phyloP scores from a whole-genome alignment of 2,113 vertebrate species.

The Ictalurus punctatus region DNA sequence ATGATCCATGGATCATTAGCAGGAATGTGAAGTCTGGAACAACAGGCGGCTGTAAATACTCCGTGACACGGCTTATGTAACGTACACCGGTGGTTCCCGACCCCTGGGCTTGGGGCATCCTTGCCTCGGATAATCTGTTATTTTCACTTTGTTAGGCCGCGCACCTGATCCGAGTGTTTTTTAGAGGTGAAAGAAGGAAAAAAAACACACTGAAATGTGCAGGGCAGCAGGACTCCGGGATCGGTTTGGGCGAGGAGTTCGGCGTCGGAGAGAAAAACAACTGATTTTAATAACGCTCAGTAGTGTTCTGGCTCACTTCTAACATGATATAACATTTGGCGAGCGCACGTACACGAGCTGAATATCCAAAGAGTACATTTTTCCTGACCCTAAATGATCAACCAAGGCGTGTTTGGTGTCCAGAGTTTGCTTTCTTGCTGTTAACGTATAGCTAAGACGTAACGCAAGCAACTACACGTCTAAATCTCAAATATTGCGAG shows the following conservation, averaged over 20 bases:
- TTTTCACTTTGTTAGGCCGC: background rate
- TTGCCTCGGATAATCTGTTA: background rate
- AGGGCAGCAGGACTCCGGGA: background rate
- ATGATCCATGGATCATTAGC: constrained; percentile 14
- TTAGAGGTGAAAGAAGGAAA: too few species aligned
- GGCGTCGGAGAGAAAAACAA: background rate
- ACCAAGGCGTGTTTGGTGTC: too few species aligned
- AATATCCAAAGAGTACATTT: background rate
- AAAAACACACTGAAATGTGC: background rate
- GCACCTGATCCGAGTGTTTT: background rate
- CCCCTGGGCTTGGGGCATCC: background rate
- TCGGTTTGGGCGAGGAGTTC: background rate
- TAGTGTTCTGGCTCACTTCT: background rate
- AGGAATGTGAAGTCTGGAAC: constrained; percentile 25
- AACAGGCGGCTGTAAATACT: constrained; percentile 23
- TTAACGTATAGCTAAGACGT: background rate
- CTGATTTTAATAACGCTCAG: background rate
- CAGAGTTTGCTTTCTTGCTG: background rate
- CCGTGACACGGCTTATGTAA: background rate
- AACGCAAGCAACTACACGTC: background rate
- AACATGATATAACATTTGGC: constrained; percentile 10
- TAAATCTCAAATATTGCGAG: background rate
- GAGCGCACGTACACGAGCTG: background rate
- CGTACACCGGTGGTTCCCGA: background rate
- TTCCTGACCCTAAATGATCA: background rate